Evolutionary conservation across 2,797 vertebrate species (phyloP).

Genomic region (Vultur gryphus): DNA sequence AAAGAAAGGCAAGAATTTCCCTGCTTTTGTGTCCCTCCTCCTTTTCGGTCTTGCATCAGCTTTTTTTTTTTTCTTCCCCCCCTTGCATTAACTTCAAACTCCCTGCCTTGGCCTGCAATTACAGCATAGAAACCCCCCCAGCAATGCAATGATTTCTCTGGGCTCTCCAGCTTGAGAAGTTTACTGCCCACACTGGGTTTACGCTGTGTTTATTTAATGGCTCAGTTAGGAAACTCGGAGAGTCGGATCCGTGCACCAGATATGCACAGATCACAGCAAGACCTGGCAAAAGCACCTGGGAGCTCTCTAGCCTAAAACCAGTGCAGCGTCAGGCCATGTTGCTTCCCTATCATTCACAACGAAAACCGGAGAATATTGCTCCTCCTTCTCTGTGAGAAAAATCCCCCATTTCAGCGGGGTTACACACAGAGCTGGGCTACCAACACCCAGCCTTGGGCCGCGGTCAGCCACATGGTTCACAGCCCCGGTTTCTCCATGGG

Average conservation of each 20-base stretch:
- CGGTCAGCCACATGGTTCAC: background rate
- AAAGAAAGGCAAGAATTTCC: background rate
- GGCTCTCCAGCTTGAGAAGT: background rate
- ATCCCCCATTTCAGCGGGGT: background rate
- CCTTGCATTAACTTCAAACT: background rate
- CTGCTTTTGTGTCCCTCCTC: background rate
- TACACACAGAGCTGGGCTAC: background rate
- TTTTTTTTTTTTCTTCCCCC: background rate
- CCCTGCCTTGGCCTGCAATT: background rate
- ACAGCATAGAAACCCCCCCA: background rate
- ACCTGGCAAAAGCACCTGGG: background rate
- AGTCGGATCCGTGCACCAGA: background rate
- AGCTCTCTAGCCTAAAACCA: background rate
- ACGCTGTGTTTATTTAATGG: background rate
- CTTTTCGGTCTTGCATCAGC: background rate
- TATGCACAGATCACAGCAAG: rapidly evolving
- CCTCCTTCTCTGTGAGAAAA: background rate
- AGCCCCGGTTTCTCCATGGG: background rate
- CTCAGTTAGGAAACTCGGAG: background rate
- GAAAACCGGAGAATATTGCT: rapidly evolving
- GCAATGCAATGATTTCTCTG: background rate
- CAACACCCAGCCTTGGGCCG: rapidly evolving
- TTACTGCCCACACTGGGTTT: constrained; percentile 18
- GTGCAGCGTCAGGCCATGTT: rapidly evolving
- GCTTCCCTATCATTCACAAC: background rate